phyloP scores from a whole-genome alignment of 2,797 vertebrate species.

The Holocentrus rufus region DNA sequence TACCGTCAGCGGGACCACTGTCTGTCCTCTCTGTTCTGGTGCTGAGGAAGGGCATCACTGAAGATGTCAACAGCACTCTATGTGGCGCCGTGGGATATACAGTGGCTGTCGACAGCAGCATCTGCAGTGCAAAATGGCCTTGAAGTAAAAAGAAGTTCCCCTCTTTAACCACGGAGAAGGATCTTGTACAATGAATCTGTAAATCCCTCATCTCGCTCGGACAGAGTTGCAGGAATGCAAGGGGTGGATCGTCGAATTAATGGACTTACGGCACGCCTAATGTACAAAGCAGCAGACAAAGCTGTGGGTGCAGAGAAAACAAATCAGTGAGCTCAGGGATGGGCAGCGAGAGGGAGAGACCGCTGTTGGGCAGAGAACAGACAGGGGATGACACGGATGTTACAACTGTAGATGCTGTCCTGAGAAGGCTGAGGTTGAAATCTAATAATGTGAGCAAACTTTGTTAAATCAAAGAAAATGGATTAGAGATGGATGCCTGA shows the following conservation, averaged over 20 bases:
- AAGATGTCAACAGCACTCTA: slow-evolving; percentile 62
- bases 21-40: slow-evolving; percentile 38
- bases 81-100: slow-evolving; percentile 30
- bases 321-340: slow-evolving; percentile 32
- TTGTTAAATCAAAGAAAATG: slow-evolving; percentile 62
- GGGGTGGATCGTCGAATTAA: slow-evolving; percentile 53
- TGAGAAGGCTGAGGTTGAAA: slow-evolving; percentile 45
- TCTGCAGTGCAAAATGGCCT: slow-evolving; percentile 49
- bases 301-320: slow-evolving; percentile 52
- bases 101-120: slow-evolving; percentile 27
- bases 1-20: slow-evolving; percentile 53
- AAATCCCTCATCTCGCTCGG: slow-evolving; percentile 24
- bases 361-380: slow-evolving; percentile 48
- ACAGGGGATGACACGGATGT: slow-evolving; percentile 58
- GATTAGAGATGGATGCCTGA: slow-evolving; percentile 52
- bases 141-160: slow-evolving; percentile 51
- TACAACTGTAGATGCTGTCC: slow-evolving; percentile 43
- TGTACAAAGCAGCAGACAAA: slow-evolving; percentile 66
- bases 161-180: slow-evolving; percentile 18
- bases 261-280: slow-evolving; percentile 56
- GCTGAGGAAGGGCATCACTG: slow-evolving; percentile 54
- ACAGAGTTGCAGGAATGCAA: slow-evolving; percentile 60
- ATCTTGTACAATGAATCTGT: slow-evolving; percentile 26
- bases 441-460: slow-evolving; percentile 68
- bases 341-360: slow-evolving; percentile 5